These are phyloP conservation scores for Harpalus rubripes DNA, from an alignment of 2,888 invertebrate species.

Conservation along the genomic window DNA sequence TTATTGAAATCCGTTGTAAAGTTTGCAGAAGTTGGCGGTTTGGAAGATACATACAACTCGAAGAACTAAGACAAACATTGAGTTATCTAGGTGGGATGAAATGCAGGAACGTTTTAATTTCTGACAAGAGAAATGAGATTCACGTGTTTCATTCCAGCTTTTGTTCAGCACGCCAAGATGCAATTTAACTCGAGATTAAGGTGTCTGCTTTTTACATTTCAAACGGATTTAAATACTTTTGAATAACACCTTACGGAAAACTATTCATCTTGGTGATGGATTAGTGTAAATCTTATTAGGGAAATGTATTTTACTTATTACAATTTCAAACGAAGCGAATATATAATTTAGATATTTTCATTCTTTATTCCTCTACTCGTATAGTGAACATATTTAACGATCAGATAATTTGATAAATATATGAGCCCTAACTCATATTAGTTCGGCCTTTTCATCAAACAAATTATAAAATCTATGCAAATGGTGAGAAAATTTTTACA, in stretches of 20 bases:
- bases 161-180: constrained; percentile 34
- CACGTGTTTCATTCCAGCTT: constrained; percentile 9
- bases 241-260: constrained; percentile 18
- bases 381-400: too few relatives aligned
- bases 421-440: too few relatives aligned
- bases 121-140: constrained; percentile 36
- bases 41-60: constrained; percentile 45
- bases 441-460: too few relatives aligned
- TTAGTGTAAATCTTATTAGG: background rate
- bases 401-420: too few relatives aligned
- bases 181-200: constrained; percentile 40
- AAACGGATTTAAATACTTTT: constrained; percentile 28
- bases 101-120: constrained; percentile 33
- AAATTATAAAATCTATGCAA: too few relatives aligned
- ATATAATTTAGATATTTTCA: too few relatives aligned
- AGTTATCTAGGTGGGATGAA: constrained; percentile 22
- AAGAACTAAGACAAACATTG: constrained; percentile 24
- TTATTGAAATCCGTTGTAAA: constrained; percentile 12
- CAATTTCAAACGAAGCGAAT: too few relatives aligned
- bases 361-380: too few relatives aligned
- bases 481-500: too few relatives aligned
- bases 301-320: background rate
- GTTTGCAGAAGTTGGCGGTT: constrained; percentile 14
- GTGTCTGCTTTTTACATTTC: constrained; percentile 20
- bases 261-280: background rate